Base-by-base conservation (phyloP, 2,113 vertebrate species). In the Papio anubis region DNA sequence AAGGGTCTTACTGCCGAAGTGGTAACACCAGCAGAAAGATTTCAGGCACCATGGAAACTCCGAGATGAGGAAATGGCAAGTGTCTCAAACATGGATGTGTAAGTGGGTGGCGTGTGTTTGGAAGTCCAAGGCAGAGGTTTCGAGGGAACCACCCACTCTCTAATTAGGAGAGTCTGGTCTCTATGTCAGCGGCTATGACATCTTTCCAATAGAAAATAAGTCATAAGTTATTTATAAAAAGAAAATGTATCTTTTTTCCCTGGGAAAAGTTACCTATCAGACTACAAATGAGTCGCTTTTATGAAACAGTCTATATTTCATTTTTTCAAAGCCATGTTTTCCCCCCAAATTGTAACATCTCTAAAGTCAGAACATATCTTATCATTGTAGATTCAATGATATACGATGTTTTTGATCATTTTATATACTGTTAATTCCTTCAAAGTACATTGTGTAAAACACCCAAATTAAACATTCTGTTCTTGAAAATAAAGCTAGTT, bases 11-110 rank as follows among this genome's bases (percentile, higher is more conserved):
- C 59, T 48, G 45, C 80, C 1, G 59, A 38, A 52, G 21, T 17
- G n/a, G 23, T 8, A 79, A 6, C 6, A 1, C 5, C 2, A 6
- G 30, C 48, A 52, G 81, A 43, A 9, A 32, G 73, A 10, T 11
- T 32, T 40, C 45, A 0, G 75, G 48, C 32, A 6, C 82, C 52
- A 2, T 23, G 14, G 78, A 80, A 27, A 40, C 4, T 4, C 32
- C 70, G 4, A 25, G 0, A 20, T 57, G 16, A 21, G 81, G 68
- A 70, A 30, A 1, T 6, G 32, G 2, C 14, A 3, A 0, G 35
- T 1, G 3, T 13, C 81, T 20, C 79, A 1, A 8, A 14, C 9
- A 0, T 16, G 35, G 32, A 18, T 8, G 4, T 18, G 4, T 2
- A 4, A 32, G 3, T 1, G 18, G 57, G 11, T 6, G 18, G 18